Conservation (phyloP, 1,140 invertebrate genomes). For the Chymomyza costata region DNA sequence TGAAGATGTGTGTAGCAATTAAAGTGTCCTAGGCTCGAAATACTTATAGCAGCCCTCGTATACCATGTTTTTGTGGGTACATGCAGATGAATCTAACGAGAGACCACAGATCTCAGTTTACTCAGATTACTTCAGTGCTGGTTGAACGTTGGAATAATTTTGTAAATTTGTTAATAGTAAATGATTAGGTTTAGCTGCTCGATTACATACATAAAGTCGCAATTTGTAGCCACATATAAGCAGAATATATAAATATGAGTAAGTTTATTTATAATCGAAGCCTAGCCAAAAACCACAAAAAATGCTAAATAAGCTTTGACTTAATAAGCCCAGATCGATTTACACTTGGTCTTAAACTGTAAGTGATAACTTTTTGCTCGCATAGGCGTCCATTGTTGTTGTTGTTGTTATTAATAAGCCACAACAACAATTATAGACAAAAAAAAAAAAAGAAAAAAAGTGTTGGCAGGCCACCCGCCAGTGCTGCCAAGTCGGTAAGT, state of each 20-base stretch:
- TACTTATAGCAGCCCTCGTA: too few relatives aligned
- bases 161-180: constrained; percentile 50
- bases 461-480: too few relatives aligned
- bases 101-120: too few relatives aligned
- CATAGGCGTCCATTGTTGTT: not conserved
- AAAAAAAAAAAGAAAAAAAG: constrained; percentile 3
- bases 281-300: constrained; percentile 23
- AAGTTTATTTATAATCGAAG: too few relatives aligned
- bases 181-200: constrained; percentile 50
- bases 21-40: too few relatives aligned
- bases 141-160: too few relatives aligned
- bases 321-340: constrained; percentile 51
- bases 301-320: constrained; percentile 28
- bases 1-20: too few relatives aligned
- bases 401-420: constrained; percentile 39
- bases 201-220: constrained; percentile 52
- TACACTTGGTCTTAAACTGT: constrained; percentile 15
- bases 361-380: too few relatives aligned
- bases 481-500: constrained; percentile 27
- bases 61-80: too few relatives aligned
- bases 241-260: too few relatives aligned
- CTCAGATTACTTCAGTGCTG: too few relatives aligned
- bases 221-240: constrained; percentile 25
- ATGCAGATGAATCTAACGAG: too few relatives aligned
- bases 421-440: constrained; percentile 51